Evolutionary conservation across 2,113 vertebrate species (phyloP).

Genomic region (Channa maculata): DNA sequence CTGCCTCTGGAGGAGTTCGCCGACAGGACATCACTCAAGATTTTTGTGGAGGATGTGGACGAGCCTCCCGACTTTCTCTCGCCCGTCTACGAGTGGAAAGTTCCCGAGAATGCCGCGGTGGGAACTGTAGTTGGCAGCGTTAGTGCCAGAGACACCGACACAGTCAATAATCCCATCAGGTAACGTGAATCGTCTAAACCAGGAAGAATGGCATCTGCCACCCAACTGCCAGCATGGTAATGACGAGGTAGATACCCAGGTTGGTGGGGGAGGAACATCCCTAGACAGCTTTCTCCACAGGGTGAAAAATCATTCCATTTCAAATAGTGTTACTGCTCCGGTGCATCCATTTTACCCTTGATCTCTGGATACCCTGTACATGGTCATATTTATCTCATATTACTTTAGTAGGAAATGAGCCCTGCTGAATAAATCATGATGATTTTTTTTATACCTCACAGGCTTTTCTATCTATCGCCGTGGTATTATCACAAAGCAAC

Average conservation of each 20-base stretch:
- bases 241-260: slow-evolving; percentile 51
- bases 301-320: slow-evolving; percentile 81
- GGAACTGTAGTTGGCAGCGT: slow-evolving; percentile 85
- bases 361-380: slow-evolving; percentile 77
- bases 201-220: slow-evolving; percentile 65
- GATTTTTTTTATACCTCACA: slow-evolving; percentile 71
- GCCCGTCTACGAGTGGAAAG: slow-evolving; percentile 85
- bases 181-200: slow-evolving; percentile 36
- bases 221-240: slow-evolving; percentile 48
- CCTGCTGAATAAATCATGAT: slow-evolving; percentile 83
- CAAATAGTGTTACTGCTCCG: slow-evolving; percentile 70
- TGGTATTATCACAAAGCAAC: slow-evolving; percentile 81
- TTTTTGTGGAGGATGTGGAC: slow-evolving; percentile 89
- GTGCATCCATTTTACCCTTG: slow-evolving; percentile 80
- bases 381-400: slow-evolving; percentile 83
- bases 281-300: slow-evolving; percentile 63
- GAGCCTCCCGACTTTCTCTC: slow-evolving; percentile 90
- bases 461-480: slow-evolving; percentile 76
- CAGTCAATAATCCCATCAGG: slow-evolving; percentile 84
- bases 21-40: slow-evolving; percentile 88
- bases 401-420: slow-evolving; percentile 82
- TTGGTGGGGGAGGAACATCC: slow-evolving; percentile 40
- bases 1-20: slow-evolving; percentile 77
- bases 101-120: slow-evolving; percentile 80
- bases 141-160: slow-evolving; percentile 89